Evolutionary conservation across 2,888 invertebrate species (phyloP), one percentile per base, ranked within the genome.

Genomic region (Andrena bicolor): DNA sequence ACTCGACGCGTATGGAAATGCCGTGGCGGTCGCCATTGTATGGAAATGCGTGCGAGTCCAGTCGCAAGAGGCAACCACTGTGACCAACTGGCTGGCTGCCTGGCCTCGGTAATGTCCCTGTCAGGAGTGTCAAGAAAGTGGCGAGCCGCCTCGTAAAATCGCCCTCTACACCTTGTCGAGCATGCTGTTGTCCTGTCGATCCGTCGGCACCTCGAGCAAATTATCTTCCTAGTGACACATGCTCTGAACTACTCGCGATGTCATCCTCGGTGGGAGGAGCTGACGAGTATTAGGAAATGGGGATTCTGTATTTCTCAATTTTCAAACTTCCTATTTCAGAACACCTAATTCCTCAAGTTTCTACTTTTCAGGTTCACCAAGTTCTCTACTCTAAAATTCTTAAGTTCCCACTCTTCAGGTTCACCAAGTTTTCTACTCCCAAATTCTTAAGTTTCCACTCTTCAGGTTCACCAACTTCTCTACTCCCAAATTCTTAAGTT

Each of bases 1-100:
- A 82, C 73, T 82, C 76, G 86, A 79, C 87, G 87, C 84, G 87
- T 90, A 93, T 93, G 93, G 92, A 93, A 93, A 93, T 93, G 91
- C 91, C 89, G 89, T 75, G 56, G 69, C 86, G 81, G 80, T 83
- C 86, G 89, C 90, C 90, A 94, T 94, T 94, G 93, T 94, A 94
- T 94, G 93, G 93, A 93, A 93, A 93, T 91, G 88, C 89, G 86
- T 86, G 88, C 90, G 87, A 78, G 87, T 76, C 79, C 72, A 80
- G 76, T 82, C 83, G 83, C 89, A 86, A 87, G 90, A 90, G 86
- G 91, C 93, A 92, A 89, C 91, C 90, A 92, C 91, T 92, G 92
- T 93, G 93, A 92, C 92, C 91, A 89, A 88, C 83, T 79, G 80
- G 76, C 76, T 77, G 66, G 82, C 79, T 75, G 74, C 74, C 80